Conservation (phyloP, 1,140 invertebrate species). For the Linepithema humile region DNA sequence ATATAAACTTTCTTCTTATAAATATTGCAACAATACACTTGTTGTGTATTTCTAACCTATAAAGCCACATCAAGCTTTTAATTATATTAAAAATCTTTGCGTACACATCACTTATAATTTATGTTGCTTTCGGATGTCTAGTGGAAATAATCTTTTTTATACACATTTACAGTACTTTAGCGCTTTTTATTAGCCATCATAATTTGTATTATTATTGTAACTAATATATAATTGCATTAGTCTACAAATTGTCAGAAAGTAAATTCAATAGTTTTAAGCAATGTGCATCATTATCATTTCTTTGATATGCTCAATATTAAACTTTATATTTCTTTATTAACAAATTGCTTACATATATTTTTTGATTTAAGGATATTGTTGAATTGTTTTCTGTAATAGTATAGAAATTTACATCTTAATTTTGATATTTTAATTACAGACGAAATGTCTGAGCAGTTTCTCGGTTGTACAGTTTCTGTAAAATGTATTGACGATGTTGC, state of each 20-base stretch:
- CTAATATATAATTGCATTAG: background rate
- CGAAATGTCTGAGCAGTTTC: constrained; percentile 87
- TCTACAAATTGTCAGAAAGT: background rate
- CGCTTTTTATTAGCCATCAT: background rate
- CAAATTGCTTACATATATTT: too few relatives aligned
- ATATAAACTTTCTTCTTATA: too few relatives aligned
- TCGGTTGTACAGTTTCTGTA: constrained; percentile 91
- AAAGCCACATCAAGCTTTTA: background rate
- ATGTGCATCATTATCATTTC: background rate
- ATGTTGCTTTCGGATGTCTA: background rate
- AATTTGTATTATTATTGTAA: background rate
- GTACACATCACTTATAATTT: background rate
- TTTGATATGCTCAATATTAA: background rate
- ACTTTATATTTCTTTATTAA: background rate
- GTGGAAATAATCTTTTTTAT: background rate
- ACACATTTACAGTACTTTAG: background rate
- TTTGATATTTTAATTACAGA: background rate
- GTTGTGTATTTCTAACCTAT: background rate
- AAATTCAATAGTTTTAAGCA: background rate
- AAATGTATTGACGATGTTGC: constrained; percentile 88
- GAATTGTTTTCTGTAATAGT: background rate
- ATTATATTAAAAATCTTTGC: background rate
- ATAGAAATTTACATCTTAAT: background rate
- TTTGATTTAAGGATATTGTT: too few relatives aligned
- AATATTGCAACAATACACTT: too few relatives aligned